Percentiles rank a stretch among this genome's conserved stretches.
Conservation (phyloP, 2,888 invertebrate genomes). For the Rhagonycha lutea region DNA sequence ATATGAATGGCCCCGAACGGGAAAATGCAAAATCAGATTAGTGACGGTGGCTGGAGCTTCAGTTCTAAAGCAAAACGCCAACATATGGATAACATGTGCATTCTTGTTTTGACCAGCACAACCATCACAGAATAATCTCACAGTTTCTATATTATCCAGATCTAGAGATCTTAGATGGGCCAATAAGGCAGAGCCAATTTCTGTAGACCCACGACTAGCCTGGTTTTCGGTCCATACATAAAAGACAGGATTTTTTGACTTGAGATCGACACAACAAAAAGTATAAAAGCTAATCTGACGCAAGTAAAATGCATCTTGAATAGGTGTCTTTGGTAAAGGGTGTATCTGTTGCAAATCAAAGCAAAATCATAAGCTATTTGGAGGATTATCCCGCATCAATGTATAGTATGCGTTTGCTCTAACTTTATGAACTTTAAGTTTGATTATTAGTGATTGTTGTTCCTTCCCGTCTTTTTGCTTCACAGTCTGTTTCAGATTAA, state of each 20-base stretch:
- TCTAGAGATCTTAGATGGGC: conserved; percentile 4
- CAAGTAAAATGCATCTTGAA: conserved; percentile 30
- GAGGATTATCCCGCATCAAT: conserved; percentile 7
- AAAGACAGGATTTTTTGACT: conserved; percentile 12
- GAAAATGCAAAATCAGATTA: conserved; percentile 10
- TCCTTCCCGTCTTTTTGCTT: neutral
- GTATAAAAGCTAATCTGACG: conserved; percentile 27
- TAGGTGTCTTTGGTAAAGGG: conserved; percentile 11
- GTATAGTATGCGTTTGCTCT: conserved; percentile 16
- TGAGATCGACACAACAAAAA: conserved; percentile 21
- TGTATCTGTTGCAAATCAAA: neutral
- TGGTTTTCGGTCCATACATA: conserved; percentile 22
- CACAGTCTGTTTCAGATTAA: neutral
- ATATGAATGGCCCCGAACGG: conserved; percentile 11
- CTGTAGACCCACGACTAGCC: neutral
- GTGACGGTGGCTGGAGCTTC: conserved; percentile 5
- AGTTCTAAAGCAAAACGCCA: conserved; percentile 8
- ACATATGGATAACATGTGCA: conserved; percentile 2
- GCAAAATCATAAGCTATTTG: neutral
- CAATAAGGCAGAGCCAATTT: conserved; percentile 26
- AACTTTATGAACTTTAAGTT: conserved; percentile 3
- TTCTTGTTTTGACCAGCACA: conserved; percentile 32
- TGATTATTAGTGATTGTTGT: neutral
- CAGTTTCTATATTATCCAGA: neutral
- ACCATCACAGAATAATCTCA: conserved; percentile 11